Evolutionary conservation across 2,113 vertebrate species (phyloP).

Genomic region (Halichoeres trimaculatus): DNA sequence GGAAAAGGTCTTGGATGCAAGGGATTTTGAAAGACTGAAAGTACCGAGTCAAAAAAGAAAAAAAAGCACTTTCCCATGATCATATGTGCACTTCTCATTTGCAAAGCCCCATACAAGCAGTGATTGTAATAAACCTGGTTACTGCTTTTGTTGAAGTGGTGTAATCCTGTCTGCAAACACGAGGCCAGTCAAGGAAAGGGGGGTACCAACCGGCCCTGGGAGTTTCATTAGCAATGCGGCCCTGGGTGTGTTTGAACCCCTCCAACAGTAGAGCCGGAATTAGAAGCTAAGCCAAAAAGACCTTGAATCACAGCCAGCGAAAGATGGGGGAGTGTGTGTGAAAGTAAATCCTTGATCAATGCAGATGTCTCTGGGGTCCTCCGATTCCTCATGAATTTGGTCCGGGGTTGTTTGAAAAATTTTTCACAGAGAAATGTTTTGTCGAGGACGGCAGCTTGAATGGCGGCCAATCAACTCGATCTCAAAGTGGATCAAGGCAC

Average conservation of each 20-base stretch:
- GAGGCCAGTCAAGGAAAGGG: slow-evolving; percentile 63
- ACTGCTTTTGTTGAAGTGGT: slow-evolving; percentile 59
- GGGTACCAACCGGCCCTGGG: slow-evolving; percentile 67
- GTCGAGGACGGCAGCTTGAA: slow-evolving; percentile 62
- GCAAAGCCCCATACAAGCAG: slow-evolving; percentile 40
- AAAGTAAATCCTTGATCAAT: slow-evolving; percentile 84
- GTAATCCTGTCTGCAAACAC: slow-evolving; percentile 68
- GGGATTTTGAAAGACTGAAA: slow-evolving; percentile 57
- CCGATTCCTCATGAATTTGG: slow-evolving; percentile 71
- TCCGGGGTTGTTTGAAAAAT: slow-evolving; percentile 75
- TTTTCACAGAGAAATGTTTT: slow-evolving; percentile 73
- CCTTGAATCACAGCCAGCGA: slow-evolving; percentile 81
- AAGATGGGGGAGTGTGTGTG: slow-evolving; percentile 71
- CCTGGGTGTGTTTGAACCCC: slow-evolving; percentile 74
- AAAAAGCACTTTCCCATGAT: slow-evolving; percentile 28
- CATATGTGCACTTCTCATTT: slow-evolving; percentile 43
- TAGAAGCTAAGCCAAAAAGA: slow-evolving; percentile 81
- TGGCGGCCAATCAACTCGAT: slow-evolving; percentile 59
- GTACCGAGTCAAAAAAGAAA: slow-evolving; percentile 16
- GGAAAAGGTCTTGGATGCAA: slow-evolving; percentile 48
- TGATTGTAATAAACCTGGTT: slow-evolving; percentile 46
- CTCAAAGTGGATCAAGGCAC: slow-evolving; percentile 67
- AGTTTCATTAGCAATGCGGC: slow-evolving; percentile 81
- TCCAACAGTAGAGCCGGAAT: slow-evolving; percentile 80
- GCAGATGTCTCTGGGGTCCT: slow-evolving; percentile 72